A percentile compares a stretch with the other conserved stretches of the same genome.
These are phyloP conservation scores for Siniperca scherzeri DNA, from an alignment of 2,797 vertebrate genomes.

Conservation along the genomic window DNA sequence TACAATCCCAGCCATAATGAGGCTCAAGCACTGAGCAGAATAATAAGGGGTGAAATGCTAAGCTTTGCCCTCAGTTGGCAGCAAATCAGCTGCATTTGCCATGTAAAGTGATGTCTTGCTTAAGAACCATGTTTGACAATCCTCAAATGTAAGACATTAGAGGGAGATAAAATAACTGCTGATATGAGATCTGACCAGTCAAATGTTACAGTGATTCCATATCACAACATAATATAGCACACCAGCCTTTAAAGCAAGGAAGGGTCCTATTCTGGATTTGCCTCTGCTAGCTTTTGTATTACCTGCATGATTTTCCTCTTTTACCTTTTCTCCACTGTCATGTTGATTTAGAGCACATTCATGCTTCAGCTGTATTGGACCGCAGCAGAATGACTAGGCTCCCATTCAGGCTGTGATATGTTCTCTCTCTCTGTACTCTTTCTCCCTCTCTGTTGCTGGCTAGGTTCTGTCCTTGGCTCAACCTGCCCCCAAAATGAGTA, in stretches of 20 bases:
- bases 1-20: conserved; percentile 71
- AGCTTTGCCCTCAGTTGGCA: conserved; percentile 61
- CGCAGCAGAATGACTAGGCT: conserved; percentile 44
- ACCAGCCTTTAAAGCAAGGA: conserved; percentile 8
- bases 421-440: conserved; percentile 32
- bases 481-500: conserved; percentile 83
- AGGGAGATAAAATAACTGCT: conserved; percentile 26
- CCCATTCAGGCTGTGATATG: conserved; percentile 37
- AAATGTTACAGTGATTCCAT: conserved; percentile 13
- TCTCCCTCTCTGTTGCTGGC: conserved; percentile 53
- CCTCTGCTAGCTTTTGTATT: conserved; percentile 11
- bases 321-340: conserved; percentile 44
- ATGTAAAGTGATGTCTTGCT: conserved; percentile 57
- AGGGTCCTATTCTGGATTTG: background rate
- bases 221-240: conserved; percentile 3
- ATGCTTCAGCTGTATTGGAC: conserved; percentile 46
- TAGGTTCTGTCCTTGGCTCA: conserved; percentile 83
- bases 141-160: conserved; percentile 13
- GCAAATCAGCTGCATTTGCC: conserved; percentile 55
- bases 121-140: conserved; percentile 50
- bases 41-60: conserved; percentile 60
- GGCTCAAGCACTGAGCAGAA: conserved; percentile 61
- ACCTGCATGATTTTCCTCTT: conserved; percentile 27
- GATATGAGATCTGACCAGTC: conserved; percentile 42
- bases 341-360: conserved; percentile 59